These are phyloP conservation scores for Halocynthia aurantium DNA, from an alignment of 23 tunicate species.

Conservation along the genomic window DNA sequence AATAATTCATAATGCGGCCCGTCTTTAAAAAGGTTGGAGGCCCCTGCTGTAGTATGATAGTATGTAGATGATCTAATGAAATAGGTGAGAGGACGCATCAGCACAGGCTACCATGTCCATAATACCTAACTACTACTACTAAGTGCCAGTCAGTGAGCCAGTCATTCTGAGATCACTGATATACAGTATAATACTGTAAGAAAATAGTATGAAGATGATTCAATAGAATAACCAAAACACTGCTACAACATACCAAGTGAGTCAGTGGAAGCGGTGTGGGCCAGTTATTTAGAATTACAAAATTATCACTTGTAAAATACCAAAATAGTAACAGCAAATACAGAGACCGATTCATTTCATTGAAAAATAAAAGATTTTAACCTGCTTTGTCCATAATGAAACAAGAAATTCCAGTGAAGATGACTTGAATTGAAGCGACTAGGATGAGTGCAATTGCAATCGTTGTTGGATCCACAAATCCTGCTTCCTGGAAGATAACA, in stretches of 20 bases:
- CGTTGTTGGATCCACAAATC: conserved; percentile 46
- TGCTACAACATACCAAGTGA: not conserved
- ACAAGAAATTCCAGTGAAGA: conserved; percentile 54
- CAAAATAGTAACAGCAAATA: not conserved
- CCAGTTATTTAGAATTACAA: not conserved
- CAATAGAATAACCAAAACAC: too few relatives aligned
- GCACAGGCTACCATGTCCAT: too few relatives aligned
- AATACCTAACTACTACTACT: too few relatives aligned
- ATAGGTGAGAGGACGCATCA: too few relatives aligned
- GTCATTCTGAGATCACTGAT: too few relatives aligned
- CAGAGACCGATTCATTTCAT: not conserved
- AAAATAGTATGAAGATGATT: too few relatives aligned
- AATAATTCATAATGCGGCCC: too few relatives aligned
- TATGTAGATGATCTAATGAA: too few relatives aligned
- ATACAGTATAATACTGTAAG: too few relatives aligned
- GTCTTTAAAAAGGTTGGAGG: too few relatives aligned
- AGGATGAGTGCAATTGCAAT: conserved; percentile 31
- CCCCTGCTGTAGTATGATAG: too few relatives aligned
- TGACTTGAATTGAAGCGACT: conserved; percentile 52
- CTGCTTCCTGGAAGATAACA: conserved; percentile 53
- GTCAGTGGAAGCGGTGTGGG: not conserved
- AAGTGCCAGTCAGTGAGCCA: too few relatives aligned
- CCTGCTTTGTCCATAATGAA: conserved; percentile 62
- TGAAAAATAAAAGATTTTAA: not conserved
- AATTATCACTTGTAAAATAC: not conserved